Base-by-base conservation (phyloP, 2,797 vertebrate species). In the Acrossocheilus fasciatus region DNA sequence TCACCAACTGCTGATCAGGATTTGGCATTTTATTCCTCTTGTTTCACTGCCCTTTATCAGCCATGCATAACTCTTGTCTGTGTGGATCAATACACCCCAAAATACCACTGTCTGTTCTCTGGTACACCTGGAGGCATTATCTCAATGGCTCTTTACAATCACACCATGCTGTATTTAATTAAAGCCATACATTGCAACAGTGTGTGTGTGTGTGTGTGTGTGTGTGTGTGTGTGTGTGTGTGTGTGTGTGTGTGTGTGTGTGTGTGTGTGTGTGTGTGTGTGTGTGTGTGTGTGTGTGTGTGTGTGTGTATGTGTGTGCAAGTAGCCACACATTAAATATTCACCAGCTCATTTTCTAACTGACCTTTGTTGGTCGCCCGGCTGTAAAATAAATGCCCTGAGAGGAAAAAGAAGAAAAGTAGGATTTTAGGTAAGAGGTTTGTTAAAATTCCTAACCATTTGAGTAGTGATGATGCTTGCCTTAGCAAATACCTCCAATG, bases 271-370 rank as follows among this genome's bases (percentile, higher is more conserved):
- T 26, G 26, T 26, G 26, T 26, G 26, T 26, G 26, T 26, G 26
- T 26, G 26, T 26, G 26, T 26, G 26, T 26, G 26, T 26, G 26
- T 26, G 26, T 26, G 26, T 26, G 26, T 26, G 26, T 26, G 26
- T 26, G 26, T 26, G 26, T 26, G 23, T 50, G n/a, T 50, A 20
- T 69, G 82, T 69, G 82, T 84, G 57, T 84, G 70, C 66, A 70
- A 75, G 41, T 84, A 88, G 93, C 92, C 91, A 90, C 86, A 92
- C 84, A 92, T 92, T 86, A 91, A 94, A 93, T 92, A 91, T 94
- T 94, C 91, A 93, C 47, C 36, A 82, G 50, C 62, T 88, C 92
- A 50, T 84, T 93, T 93, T 87, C 90, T 86, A 86, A 18, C 0
- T 91, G 91, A 93, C 91, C 91, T 93, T 93, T 93, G 68, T 82